phyloP scores from a whole-genome alignment of 2,888 invertebrate genomes.

The Apamea epomidion region DNA sequence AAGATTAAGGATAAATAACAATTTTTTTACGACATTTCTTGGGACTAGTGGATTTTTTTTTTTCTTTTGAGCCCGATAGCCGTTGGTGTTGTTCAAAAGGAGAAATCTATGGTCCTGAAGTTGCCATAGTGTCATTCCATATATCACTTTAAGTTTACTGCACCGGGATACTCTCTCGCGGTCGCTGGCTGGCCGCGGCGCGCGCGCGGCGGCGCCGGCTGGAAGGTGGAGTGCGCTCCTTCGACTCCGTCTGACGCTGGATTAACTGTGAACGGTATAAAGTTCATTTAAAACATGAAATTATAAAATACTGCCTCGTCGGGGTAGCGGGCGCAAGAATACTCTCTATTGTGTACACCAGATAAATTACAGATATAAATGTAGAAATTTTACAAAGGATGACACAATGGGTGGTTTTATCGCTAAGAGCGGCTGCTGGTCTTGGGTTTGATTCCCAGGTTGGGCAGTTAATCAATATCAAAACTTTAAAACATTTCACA shows the following conservation, averaged over 20 bases:
- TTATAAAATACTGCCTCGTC: not conserved
- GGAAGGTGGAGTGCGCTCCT: conserved; percentile 85
- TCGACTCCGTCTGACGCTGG: conserved; percentile 77
- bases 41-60: not conserved
- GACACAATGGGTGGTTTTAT: too few relatives aligned
- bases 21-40: too few relatives aligned
- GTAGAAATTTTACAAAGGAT: too few relatives aligned
- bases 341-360: not conserved
- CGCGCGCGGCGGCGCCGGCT: conserved; percentile 76
- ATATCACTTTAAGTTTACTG: conserved; percentile 27
- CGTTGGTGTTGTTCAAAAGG: not conserved
- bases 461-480: not conserved
- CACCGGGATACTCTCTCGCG: conserved; percentile 57
- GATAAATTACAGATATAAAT: too few relatives aligned
- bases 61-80: not conserved
- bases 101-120: not conserved
- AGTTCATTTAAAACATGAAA: not conserved
- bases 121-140: not conserved
- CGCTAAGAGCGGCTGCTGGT: too few relatives aligned
- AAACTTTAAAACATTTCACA: not conserved
- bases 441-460: not conserved
- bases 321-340: not conserved
- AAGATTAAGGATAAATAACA: too few relatives aligned
- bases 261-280: conserved; percentile 72
- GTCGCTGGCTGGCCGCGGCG: conserved; percentile 63